These are phyloP conservation scores for Nymphalis urticae DNA, from an alignment of 2,888 invertebrate species.

Conservation along the genomic window DNA sequence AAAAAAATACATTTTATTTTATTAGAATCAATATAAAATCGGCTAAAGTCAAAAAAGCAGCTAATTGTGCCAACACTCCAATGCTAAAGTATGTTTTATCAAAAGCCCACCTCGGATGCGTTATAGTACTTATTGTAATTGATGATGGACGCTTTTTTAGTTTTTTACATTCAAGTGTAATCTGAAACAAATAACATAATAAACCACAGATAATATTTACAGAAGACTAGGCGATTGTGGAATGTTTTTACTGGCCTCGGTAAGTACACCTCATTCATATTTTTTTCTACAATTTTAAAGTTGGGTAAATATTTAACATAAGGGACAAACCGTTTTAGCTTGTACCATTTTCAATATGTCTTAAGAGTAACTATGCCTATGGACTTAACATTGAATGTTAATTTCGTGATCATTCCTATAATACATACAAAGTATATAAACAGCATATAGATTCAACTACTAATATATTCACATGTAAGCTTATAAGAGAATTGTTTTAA, in stretches of 20 bases:
- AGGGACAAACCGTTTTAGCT: too few species aligned
- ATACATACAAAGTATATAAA: too few species aligned
- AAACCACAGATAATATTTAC: not conserved
- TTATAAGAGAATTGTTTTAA: too few species aligned
- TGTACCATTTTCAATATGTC: too few species aligned
- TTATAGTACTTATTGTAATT: slow-evolving; percentile 2
- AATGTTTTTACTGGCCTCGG: not conserved
- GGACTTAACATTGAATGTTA: too few species aligned
- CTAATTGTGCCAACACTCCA: slow-evolving; percentile 46
- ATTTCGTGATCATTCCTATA: too few species aligned
- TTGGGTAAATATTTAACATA: too few species aligned
- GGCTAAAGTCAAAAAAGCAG: slow-evolving; percentile 44
- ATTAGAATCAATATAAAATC: slow-evolving; percentile 44
- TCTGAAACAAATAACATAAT: slow-evolving; percentile 34
- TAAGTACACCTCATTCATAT: too few species aligned
- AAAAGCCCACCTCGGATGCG: slow-evolving; percentile 20
- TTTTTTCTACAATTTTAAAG: too few species aligned
- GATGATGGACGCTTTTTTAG: slow-evolving; percentile 32
- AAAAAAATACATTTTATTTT: not conserved
- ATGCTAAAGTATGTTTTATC: slow-evolving; percentile 51
- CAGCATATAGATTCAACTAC: too few species aligned
- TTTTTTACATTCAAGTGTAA: slow-evolving; percentile 39
- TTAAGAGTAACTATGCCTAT: too few species aligned
- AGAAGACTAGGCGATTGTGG: not conserved
- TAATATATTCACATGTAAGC: too few species aligned